Conservation (phyloP, 2,113 vertebrate genomes). For the Gasterosteus nipponicus region DNA sequence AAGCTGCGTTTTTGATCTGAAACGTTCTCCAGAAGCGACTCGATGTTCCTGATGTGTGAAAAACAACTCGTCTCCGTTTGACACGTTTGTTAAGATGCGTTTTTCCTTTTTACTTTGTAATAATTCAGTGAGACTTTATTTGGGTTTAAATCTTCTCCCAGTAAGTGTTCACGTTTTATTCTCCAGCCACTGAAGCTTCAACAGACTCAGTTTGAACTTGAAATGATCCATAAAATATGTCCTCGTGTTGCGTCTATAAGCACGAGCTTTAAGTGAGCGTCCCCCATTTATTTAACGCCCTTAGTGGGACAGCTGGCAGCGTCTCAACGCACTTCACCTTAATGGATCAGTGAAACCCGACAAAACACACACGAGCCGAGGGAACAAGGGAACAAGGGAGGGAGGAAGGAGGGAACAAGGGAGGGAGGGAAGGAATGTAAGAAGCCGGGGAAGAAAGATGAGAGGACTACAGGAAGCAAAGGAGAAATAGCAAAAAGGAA, state of each 20-base stretch:
- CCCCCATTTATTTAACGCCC: not conserved
- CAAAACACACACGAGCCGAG: not conserved
- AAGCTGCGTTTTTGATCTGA: not conserved
- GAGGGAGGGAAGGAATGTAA: too few species aligned
- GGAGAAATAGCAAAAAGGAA: too few species aligned
- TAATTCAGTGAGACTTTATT: not conserved
- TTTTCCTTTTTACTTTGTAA: too few species aligned
- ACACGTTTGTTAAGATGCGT: not conserved
- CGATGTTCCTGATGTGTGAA: not conserved
- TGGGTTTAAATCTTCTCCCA: too few species aligned
- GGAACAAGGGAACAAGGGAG: not conserved
- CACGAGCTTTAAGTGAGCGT: not conserved
- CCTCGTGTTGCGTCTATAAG: not conserved
- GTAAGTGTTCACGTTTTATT: too few species aligned
- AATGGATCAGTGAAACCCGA: slow-evolving; percentile 1
- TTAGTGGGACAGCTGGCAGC: slow-evolving; percentile 27
- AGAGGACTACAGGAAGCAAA: too few species aligned
- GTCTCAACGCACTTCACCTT: slow-evolving; percentile 20
- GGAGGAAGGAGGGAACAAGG: not conserved
- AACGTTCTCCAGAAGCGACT: not conserved
- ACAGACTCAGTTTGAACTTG: too few species aligned
- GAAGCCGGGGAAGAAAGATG: too few species aligned
- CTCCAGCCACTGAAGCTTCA: too few species aligned
- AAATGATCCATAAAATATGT: too few species aligned
- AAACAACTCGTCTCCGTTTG: not conserved